Conservation (phyloP, 2,888 invertebrate genomes). For the Phengaris alcon region DNA sequence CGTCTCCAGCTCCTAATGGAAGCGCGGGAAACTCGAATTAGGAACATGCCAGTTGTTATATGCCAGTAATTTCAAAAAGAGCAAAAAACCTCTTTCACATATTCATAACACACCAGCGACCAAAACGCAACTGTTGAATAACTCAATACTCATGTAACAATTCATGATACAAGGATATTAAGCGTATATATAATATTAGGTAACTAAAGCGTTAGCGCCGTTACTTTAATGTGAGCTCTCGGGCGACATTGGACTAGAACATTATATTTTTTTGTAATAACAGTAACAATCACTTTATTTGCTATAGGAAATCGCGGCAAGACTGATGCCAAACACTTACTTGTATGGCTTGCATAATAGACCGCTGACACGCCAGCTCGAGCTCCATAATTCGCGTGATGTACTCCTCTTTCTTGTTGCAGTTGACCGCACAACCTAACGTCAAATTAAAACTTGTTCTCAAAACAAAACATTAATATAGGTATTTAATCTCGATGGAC, state of each 20-base stretch:
- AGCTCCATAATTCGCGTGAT: conserved; percentile 95
- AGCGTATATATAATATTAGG: too few relatives aligned
- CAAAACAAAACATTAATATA: not conserved
- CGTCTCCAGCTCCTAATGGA: conserved; percentile 81
- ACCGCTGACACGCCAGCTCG: conserved; percentile 94
- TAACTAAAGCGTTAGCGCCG: conserved; percentile 57
- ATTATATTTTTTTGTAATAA: conserved; percentile 54
- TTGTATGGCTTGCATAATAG: conserved; percentile 97
- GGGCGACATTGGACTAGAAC: conserved; percentile 60
- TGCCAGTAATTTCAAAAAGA: not conserved
- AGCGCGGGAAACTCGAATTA: not conserved
- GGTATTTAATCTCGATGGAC: too few relatives aligned
- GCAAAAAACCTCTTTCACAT: not conserved
- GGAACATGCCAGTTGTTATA: not conserved
- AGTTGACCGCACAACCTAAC: conserved; percentile 94
- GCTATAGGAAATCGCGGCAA: conserved; percentile 45
- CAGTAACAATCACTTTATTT: conserved; percentile 48
- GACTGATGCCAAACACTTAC: conserved; percentile 61
- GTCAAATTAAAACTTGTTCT: not conserved
- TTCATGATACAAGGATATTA: conserved; percentile 69
- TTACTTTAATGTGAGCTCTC: conserved; percentile 56
- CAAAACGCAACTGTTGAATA: conserved; percentile 55
- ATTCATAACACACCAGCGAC: conserved; percentile 29
- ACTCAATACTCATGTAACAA: conserved; percentile 42
- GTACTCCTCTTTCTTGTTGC: conserved; percentile 93